Evolutionary conservation across 2,888 invertebrate genomes (phyloP).

Genomic region (Nipponacmea schrenckii): DNA sequence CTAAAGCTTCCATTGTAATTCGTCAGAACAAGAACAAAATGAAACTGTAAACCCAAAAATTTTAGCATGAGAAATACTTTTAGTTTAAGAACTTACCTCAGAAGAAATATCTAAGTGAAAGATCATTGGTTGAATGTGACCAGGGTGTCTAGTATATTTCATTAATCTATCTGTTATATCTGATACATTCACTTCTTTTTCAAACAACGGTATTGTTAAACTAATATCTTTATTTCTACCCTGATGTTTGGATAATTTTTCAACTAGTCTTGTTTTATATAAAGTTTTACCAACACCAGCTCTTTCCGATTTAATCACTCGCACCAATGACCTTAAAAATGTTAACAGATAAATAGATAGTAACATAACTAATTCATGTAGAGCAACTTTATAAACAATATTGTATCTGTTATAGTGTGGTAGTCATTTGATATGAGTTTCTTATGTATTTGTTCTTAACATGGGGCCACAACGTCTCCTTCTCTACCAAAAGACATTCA

Average conservation of each 20-base stretch:
- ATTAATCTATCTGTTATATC: slow-evolving; percentile 28
- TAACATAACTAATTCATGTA: no score
- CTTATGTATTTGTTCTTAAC: no score
- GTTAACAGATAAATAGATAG: no score
- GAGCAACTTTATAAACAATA: no score
- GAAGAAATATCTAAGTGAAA: slow-evolving; percentile 49
- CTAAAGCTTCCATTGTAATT: no score
- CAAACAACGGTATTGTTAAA: slow-evolving; percentile 22
- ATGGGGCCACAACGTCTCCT: no score
- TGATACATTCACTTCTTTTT: slow-evolving; percentile 14
- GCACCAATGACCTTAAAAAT: slow-evolving; percentile 35
- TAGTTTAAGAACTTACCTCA: slow-evolving; percentile 36
- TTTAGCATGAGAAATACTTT: neutral
- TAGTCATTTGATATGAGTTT: no score
- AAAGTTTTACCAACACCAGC: slow-evolving; percentile 48
- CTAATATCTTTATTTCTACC: neutral
- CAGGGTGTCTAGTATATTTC: slow-evolving; percentile 20
- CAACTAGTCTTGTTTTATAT: slow-evolving; percentile 32
- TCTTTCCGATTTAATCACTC: slow-evolving; percentile 40
- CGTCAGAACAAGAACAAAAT: no score
- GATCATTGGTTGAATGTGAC: slow-evolving; percentile 26
- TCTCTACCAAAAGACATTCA: no score
- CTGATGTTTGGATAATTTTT: slow-evolving; percentile 19
- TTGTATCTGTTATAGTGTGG: no score
- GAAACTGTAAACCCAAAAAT: neutral